phyloP scores from a whole-genome alignment of 2,888 invertebrate species.

The Amblyjoppa fuscipennis region DNA sequence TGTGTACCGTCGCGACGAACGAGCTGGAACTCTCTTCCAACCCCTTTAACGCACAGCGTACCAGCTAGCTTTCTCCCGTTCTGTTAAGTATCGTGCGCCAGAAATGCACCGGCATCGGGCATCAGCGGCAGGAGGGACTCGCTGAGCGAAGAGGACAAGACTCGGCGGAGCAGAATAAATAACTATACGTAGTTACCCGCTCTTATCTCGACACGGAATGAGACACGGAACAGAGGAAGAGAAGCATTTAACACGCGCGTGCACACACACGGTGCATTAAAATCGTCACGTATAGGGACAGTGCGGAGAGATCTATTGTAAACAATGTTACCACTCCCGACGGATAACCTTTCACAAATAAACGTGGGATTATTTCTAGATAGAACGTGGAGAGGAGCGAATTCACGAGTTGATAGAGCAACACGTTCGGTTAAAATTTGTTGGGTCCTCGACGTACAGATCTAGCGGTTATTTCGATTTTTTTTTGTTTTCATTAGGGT shows the following conservation, averaged over 20 bases:
- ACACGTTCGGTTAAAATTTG: too few relatives aligned
- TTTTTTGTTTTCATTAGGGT: too few relatives aligned
- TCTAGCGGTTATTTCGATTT: too few relatives aligned
- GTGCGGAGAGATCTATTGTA: slow-evolving; percentile 31
- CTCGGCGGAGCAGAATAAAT: slow-evolving; percentile 60
- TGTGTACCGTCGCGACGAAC: not conserved
- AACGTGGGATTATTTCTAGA: slow-evolving; percentile 53
- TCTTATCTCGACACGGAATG: slow-evolving; percentile 39
- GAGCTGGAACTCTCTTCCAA: not conserved
- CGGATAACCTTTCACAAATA: slow-evolving; percentile 57
- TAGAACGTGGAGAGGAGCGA: not conserved
- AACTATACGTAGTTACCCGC: slow-evolving; percentile 36
- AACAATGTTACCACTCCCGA: slow-evolving; percentile 45
- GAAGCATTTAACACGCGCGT: slow-evolving; percentile 56
- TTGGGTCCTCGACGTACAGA: too few relatives aligned
- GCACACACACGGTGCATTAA: slow-evolving; percentile 48
- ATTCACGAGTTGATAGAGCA: not conserved
- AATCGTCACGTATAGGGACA: slow-evolving; percentile 29
- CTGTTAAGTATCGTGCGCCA: slow-evolving; percentile 43
- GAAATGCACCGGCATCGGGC: slow-evolving; percentile 35
- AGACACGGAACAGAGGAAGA: slow-evolving; percentile 52
- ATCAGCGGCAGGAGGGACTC: not conserved
- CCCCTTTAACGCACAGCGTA: slow-evolving; percentile 35
- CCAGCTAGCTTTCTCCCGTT: slow-evolving; percentile 39
- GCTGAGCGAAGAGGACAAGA: slow-evolving; percentile 13